phyloP scores from a whole-genome alignment of 2,113 vertebrate genomes.

The Rhineura floridana region DNA sequence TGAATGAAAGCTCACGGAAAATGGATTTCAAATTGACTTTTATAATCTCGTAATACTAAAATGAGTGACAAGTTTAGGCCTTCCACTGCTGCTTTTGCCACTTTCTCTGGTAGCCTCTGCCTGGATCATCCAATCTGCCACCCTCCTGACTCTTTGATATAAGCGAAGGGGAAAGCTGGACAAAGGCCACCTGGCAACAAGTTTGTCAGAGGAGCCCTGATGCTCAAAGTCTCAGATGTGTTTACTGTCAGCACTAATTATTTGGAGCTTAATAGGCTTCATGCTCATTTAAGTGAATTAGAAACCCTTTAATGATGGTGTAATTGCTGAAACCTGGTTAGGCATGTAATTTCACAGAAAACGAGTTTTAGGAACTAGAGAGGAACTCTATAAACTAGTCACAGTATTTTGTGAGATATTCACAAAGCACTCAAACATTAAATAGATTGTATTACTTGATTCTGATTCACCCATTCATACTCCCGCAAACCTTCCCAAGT shows the following conservation, averaged over 20 bases:
- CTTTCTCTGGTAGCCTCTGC: background rate
- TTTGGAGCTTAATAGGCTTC: background rate
- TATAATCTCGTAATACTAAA: background rate
- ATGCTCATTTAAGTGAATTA: conserved; percentile 9
- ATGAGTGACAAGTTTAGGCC: background rate
- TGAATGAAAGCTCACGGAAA: background rate
- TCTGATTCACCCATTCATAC: no score
- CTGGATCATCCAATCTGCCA: background rate
- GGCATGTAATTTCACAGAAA: conserved; percentile 1
- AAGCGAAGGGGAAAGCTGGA: background rate
- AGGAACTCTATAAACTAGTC: background rate
- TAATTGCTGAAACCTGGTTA: background rate
- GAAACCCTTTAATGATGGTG: conserved; percentile 1
- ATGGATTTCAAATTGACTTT: background rate
- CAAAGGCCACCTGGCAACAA: background rate
- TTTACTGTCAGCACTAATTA: conserved; percentile 2
- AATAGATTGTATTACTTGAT: background rate
- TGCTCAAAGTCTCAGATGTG: conserved; percentile 13
- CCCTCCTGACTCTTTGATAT: background rate
- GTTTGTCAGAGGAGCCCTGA: background rate
- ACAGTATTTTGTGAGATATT: background rate
- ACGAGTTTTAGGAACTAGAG: background rate
- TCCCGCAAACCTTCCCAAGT: no score
- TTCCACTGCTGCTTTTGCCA: background rate
- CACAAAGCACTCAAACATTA: background rate